These are phyloP conservation scores for Lochmaea capreae DNA, from an alignment of 2,888 invertebrate genomes.

Conservation along the genomic window DNA sequence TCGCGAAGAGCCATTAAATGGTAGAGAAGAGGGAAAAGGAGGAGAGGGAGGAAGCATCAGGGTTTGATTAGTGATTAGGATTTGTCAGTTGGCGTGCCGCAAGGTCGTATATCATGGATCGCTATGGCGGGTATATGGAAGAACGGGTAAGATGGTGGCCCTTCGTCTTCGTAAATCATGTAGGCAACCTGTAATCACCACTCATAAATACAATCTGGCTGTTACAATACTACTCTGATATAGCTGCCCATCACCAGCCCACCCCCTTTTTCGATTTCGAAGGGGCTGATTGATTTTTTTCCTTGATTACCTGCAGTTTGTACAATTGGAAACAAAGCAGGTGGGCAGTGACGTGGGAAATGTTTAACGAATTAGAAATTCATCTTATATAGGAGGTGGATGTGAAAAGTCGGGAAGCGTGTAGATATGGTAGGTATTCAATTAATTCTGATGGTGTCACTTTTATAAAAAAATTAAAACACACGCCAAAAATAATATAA, in stretches of 20 bases:
- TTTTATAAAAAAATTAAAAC: too few relatives aligned
- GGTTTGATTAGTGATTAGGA: conserved; percentile 55
- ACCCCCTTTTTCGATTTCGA: conserved; percentile 31
- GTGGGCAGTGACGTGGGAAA: conserved; percentile 3
- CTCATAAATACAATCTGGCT: conserved; percentile 55
- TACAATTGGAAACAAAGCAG: not conserved
- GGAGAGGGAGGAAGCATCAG: conserved; percentile 22
- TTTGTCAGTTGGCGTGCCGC: conserved; percentile 58
- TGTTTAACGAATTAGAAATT: not conserved
- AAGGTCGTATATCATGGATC: conserved; percentile 53
- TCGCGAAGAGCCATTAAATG: conserved; percentile 38
- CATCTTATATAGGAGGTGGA: not conserved
- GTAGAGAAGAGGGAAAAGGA: conserved; percentile 26
- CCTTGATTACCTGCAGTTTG: not conserved
- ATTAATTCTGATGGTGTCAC: too few relatives aligned
- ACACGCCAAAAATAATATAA: too few relatives aligned
- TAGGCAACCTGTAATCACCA: conserved; percentile 56
- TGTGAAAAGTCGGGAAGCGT: too few relatives aligned
- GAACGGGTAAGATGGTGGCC: conserved; percentile 53
- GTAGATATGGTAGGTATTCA: too few relatives aligned
- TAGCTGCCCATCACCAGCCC: conserved; percentile 46
- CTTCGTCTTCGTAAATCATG: conserved; percentile 56
- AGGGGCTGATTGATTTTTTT: conserved; percentile 33
- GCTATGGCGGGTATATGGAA: conserved; percentile 15
- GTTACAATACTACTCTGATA: conserved; percentile 12